Base-by-base conservation (phyloP, 2,797 vertebrate genomes). In the Anolis apletophallus region DNA sequence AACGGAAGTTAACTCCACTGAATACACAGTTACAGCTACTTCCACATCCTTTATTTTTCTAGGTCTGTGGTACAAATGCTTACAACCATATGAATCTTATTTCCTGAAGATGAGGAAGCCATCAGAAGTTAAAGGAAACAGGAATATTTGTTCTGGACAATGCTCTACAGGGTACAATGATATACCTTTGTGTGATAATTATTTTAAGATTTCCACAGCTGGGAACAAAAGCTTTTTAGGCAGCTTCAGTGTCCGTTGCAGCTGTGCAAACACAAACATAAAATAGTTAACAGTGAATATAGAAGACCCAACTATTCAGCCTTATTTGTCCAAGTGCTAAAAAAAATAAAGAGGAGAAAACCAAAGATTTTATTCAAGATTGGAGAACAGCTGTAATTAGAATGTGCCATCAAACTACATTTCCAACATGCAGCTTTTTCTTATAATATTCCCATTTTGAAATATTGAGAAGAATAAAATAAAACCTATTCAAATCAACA, bases 61-160 rank as follows among this genome's bases (percentile, higher is more conserved):
- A 17, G 29, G 57, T 85, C 52, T 85, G 11, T 72, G 23, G 11
- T 32, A 72, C 0, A 83, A 81, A 73, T 87, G 67, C 55, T 83
- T 79, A 19, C n/a, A 78, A 78, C n/a, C 29, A 29, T 46, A 40
- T 64, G 64, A 50, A 57, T 3, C 59, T 87, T 77, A 78, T 71
- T 83, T 87, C 80, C 80, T 78, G 80, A 61, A 74, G 74, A 87
- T 83, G 80, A 61, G 75, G 54, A 87, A 83, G n/a, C 50, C 50
- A 81, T 67, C 23, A 59, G 29, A 72, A 7, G 61, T 83, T 72
- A 79, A 50, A 87, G 74, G 81, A 83, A 83, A 87, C 75, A 86
- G 86, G 76, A 72, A 64, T 46, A 64, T n/a, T 61, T 77, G 52
- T 3, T 87, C 67, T 78, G 3, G 40, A 85, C 69, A 74, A 86